phyloP scores from a whole-genome alignment of 1,140 invertebrate species.

The Atopsyche davidsoni region DNA sequence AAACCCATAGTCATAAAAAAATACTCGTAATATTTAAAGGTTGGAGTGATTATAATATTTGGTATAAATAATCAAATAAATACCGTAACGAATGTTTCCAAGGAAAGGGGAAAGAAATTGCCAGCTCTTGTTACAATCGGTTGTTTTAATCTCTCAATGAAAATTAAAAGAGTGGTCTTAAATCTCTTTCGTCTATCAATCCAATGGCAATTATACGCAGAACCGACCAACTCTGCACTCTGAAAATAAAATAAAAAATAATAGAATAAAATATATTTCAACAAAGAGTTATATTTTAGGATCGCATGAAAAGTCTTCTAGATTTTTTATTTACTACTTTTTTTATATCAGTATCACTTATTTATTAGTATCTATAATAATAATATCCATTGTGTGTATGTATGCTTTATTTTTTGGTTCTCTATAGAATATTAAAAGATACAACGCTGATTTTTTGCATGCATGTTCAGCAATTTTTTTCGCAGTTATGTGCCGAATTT shows the following conservation, averaged over 20 bases:
- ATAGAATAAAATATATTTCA: slow-evolving; percentile 5
- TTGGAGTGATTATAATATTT: slow-evolving; percentile 5
- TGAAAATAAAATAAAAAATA: slow-evolving; percentile 16
- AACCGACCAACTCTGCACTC: slow-evolving; percentile 28
- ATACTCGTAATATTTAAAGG: too few species aligned
- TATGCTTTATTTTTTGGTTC: too few species aligned
- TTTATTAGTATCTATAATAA: too few species aligned
- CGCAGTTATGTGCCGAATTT: too few species aligned
- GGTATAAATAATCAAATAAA: slow-evolving; percentile 4
- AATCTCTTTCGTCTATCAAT: slow-evolving; percentile 18
- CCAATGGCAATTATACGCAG: slow-evolving; percentile 31
- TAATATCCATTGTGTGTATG: too few species aligned
- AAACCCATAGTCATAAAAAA: too few species aligned
- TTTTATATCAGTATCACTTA: too few species aligned
- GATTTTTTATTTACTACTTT: too few species aligned
- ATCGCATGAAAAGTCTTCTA: background rate
- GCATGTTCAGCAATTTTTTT: too few species aligned
- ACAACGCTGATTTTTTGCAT: too few species aligned
- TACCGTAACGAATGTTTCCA: slow-evolving; percentile 33
- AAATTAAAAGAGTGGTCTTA: slow-evolving; percentile 27
- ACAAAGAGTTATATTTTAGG: background rate
- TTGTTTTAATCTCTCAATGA: slow-evolving; percentile 31
- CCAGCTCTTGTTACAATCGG: slow-evolving; percentile 32
- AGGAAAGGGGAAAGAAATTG: slow-evolving; percentile 29
- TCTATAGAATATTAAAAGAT: too few species aligned